These are phyloP conservation scores for Ceratina calcarata DNA, from an alignment of 1,140 invertebrate species.

Conservation along the genomic window DNA sequence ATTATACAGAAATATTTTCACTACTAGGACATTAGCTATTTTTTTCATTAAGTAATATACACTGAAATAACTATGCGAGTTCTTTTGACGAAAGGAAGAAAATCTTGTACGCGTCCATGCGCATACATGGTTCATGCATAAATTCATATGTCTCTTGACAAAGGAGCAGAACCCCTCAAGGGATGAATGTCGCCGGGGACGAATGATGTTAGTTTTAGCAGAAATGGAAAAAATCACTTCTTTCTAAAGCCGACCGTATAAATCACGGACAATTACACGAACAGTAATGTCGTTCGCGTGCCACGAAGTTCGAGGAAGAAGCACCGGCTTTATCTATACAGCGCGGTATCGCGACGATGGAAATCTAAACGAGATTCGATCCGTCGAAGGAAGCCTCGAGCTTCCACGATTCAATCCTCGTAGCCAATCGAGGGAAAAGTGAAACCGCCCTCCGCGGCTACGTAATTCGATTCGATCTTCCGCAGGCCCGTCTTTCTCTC, in stretches of 20 bases:
- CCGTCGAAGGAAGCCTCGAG: slow-evolving; percentile 54
- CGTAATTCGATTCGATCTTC: slow-evolving; percentile 59
- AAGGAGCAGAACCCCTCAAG: no score
- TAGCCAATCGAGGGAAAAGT: slow-evolving; percentile 58
- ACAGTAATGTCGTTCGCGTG: slow-evolving; percentile 41
- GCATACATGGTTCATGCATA: no score
- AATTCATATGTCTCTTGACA: no score
- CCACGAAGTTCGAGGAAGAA: slow-evolving; percentile 1
- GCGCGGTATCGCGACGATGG: slow-evolving; percentile 55
- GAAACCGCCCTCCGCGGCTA: slow-evolving; percentile 57
- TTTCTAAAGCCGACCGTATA: slow-evolving; percentile 7
- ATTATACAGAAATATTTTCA: no score
- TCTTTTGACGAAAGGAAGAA: no score
- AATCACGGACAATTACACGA: slow-evolving; percentile 35
- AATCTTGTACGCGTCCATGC: no score
- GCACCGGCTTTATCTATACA: neutral
- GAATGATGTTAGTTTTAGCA: no score
- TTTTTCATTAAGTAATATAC: no score
- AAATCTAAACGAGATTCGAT: slow-evolving; percentile 73
- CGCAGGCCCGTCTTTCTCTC: neutral
- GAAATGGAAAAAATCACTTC: no score
- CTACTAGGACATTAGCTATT: no score
- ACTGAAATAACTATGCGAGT: no score
- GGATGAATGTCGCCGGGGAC: no score
- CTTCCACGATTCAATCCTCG: slow-evolving; percentile 63